Evolutionary conservation across 2,888 invertebrate species (phyloP), one percentile per base, ranked within the genome.

Genomic region (Protonemura montana): DNA sequence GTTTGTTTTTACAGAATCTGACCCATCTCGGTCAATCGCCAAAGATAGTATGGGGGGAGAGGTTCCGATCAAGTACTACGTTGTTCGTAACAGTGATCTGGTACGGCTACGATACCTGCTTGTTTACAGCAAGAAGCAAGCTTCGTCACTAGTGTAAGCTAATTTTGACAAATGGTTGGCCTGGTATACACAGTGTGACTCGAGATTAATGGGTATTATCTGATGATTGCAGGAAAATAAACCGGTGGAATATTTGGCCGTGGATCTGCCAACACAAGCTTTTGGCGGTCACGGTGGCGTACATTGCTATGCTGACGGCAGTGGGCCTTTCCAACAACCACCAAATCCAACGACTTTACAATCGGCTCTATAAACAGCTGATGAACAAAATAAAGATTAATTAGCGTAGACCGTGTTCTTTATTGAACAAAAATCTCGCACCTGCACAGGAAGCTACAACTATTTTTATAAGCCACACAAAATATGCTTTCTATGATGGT

Each of bases 81-180:
- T 97, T 78, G 95, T 96, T 26, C 94, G 94, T 85, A 96, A 96
- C 90, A 95, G 95, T 90, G 96, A 96, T 89, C 92, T 96, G 89
- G 93, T 96, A 21, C 93, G 95, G 88, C 93, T 96, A 27, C 94
- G 96, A 88, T 97, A 96, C 91, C 91, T 97, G 86, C 92, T 97
- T 86, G 94, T 97, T 26, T 97, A 96, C 90, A 86, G 91, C 90
- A 89, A 89, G 77, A 85, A 86, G 86, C 81, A 78, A 26, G 30
- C 59, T 21, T 3, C 59, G 2, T 59, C 59, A 2, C 59, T 59
- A 59, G 86, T 76, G 29, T 86, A 29, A 85, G 26, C 7, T 59
- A 59, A 59, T 13, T 59, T 7, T 59, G 3, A 21, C 59, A 59
- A 10, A 59, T 59, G 21, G 7, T 59, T 7, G 21, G 3, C 21